These are phyloP conservation scores for Cairina moschata DNA, from an alignment of 2,113 vertebrate genomes.

Conservation along the genomic window DNA sequence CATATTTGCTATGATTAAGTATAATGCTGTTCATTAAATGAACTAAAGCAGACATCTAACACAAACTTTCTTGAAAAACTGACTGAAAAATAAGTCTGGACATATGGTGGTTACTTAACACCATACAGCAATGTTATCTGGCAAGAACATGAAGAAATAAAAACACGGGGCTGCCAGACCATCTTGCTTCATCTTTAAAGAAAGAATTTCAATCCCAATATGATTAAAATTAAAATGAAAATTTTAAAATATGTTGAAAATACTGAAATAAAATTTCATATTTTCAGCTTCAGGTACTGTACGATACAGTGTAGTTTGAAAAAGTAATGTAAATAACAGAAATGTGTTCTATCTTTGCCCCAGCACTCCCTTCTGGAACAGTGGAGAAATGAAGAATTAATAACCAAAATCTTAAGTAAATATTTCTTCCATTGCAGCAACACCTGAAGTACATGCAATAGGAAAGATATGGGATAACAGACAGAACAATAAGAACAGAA, in stretches of 20 bases:
- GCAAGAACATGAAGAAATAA: background rate
- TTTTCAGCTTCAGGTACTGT: background rate
- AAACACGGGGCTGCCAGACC: background rate
- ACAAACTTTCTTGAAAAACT: background rate
- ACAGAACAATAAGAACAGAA: background rate
- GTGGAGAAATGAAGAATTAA: background rate
- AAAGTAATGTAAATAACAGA: background rate
- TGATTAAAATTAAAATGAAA: background rate
- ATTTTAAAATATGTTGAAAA: background rate
- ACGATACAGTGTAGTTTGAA: background rate
- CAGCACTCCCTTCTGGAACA: background rate
- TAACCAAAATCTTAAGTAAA: background rate
- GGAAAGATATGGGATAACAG: accelerated
- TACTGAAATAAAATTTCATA: background rate
- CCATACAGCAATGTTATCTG: background rate
- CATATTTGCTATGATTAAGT: background rate
- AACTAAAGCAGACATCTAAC: background rate
- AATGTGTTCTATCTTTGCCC: background rate
- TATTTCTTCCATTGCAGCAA: background rate
- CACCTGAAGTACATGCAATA: background rate
- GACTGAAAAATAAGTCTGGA: background rate
- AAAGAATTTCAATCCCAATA: background rate
- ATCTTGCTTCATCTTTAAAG: background rate
- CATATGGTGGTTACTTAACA: background rate
- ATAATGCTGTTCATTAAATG: background rate